phyloP scores from a whole-genome alignment of 1,140 invertebrate genomes.

The Ceratina calcarata region DNA sequence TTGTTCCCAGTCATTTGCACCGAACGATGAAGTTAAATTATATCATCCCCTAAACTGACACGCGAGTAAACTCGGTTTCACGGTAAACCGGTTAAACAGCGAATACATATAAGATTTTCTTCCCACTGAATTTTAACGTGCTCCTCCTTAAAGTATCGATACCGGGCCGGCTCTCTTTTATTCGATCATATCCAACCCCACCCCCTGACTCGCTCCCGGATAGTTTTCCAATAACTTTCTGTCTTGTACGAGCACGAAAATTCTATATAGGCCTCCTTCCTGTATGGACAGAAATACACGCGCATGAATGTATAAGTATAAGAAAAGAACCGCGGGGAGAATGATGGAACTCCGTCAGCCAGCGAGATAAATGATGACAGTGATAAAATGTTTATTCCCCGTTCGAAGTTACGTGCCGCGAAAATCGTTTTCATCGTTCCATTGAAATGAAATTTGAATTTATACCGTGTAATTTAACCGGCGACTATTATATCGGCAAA shows the following conservation, averaged over 20 bases:
- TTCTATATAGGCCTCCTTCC: conserved; percentile 12
- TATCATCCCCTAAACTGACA: neutral
- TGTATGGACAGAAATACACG: too few relatives aligned
- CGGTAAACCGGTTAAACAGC: neutral
- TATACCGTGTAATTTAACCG: conserved; percentile 37
- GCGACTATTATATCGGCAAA: conserved; percentile 30
- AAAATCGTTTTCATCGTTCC: conserved; percentile 22
- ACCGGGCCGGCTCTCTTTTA: neutral
- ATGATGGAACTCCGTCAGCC: conserved; percentile 45
- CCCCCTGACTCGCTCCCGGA: conserved; percentile 9
- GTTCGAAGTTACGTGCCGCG: conserved; percentile 19
- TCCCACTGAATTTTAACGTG: too few relatives aligned
- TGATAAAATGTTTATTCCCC: conserved; percentile 48
- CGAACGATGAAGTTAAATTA: too few relatives aligned
- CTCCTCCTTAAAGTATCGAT: conserved; percentile 13
- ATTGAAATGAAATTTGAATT: conserved; percentile 37
- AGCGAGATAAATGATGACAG: conserved; percentile 47
- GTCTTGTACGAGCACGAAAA: conserved; percentile 22
- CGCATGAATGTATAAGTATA: neutral
- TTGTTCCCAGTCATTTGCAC: neutral
- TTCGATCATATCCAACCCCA: conserved; percentile 22
- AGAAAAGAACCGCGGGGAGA: conserved; percentile 35
- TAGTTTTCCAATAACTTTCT: conserved; percentile 47
- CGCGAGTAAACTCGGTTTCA: neutral
- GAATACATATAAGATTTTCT: neutral